Evolutionary conservation across 2,888 invertebrate genomes (phyloP), one percentile per base, ranked within the genome.

Genomic region (Gastracanthus pulcherrimus): DNA sequence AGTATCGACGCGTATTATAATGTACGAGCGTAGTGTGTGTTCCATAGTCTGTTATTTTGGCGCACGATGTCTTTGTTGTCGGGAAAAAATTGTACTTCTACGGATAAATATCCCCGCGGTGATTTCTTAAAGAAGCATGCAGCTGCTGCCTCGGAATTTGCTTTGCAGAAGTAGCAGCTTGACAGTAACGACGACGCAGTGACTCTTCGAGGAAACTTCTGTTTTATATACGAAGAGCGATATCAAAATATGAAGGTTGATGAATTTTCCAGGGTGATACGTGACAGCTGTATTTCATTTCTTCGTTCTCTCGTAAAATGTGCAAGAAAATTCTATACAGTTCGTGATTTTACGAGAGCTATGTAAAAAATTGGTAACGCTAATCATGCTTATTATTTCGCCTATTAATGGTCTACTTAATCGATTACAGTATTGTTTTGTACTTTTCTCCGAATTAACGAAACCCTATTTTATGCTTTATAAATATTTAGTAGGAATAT

Each of bases 111-210:
- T 60, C 41, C 13, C 31, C 62, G 60, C 62, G 60, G 45, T 41
- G 60, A 74, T 74, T 74, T 74, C 62, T 74, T 62, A 74, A 34
- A 34, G 31, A 48, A 74, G n/a, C n/a, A n/a, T n/a, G 38, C 74
- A 74, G 62, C 45, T 74, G n/a, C n/a, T n/a, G 34, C 62, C 45
- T 62, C 13, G 62, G 45, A 74, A 74, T 74, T 60, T 23, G 41
- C 29, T n/a, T 16, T 7, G 11, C 23, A n/a, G n/a, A n/a, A n/a
- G n/a, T n/a, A 13, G 11, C 11, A 55, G n/a, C n/a, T n/a, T n/a
- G n/a, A n/a, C n/a, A n/a, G n/a, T 6, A 55, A 19, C 16, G 31
- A n/a, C n/a, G n/a, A n/a, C n/a, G n/a, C n/a, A n/a, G n/a, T n/a
- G n/a, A n/a, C n/a, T n/a, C 36, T 60, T 51, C 70, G 31, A 29